phyloP scores from a whole-genome alignment of 35 echinoderm and acorn worm genomes.

The Patiria miniata region DNA sequence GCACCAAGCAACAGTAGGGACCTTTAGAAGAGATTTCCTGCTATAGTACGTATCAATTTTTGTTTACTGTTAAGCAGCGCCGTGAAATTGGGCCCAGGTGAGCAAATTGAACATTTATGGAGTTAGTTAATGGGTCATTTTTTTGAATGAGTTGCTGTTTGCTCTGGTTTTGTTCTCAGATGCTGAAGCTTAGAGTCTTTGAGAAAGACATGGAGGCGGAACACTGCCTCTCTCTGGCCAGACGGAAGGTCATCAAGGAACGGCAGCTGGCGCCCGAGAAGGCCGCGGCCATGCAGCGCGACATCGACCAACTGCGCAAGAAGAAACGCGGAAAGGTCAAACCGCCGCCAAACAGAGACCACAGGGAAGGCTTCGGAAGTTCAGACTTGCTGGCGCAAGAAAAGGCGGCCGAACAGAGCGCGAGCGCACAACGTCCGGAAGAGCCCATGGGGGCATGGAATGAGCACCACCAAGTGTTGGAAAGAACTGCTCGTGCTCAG shows the following conservation, averaged over 20 bases:
- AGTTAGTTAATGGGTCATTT: not conserved
- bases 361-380: not conserved
- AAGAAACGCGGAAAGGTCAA: constrained; percentile 39
- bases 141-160: not conserved
- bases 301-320: constrained; percentile 64
- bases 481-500: not conserved
- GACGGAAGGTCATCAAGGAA: constrained; percentile 68
- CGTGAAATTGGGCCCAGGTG: no score
- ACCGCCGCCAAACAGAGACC: not conserved
- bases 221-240: constrained; percentile 77
- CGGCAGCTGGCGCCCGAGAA: constrained; percentile 70
- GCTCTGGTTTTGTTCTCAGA: constrained; percentile 36
- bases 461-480: not conserved
- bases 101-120: not conserved
- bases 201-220: constrained; percentile 91
- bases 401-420: not conserved
- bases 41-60: no score
- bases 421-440: not conserved
- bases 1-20: no score
- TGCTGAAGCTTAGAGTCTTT: constrained; percentile 86
- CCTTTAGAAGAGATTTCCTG: no score
- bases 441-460: not conserved
- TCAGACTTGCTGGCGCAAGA: not conserved
- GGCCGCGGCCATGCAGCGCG: constrained; percentile 65
- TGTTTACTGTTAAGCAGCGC: no score